Base-by-base conservation (phyloP, 2,113 vertebrate species). In the Eptesicus fuscus region DNA sequence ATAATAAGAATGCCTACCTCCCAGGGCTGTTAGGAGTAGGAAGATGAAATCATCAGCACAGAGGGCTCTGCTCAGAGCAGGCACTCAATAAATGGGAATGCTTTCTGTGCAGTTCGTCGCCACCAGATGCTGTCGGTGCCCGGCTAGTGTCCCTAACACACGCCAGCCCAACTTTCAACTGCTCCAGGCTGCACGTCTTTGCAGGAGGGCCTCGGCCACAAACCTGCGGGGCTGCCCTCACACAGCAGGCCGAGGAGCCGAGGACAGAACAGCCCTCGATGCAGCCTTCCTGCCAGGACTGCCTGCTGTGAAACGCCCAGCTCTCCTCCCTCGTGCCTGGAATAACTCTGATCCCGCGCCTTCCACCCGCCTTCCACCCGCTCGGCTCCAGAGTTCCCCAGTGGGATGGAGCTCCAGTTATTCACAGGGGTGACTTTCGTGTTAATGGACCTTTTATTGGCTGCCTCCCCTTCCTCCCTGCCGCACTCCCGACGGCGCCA, bases 51-150 rank as follows among this genome's bases (percentile, higher is more conserved):
- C 47, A 59, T 78, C 30, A 59, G n/a, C 7, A 9, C 7, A 83
- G 37, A 77, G 14, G 22, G 14, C 32, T 32, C 10, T 40, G 25
- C 35, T n/a, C 71, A 84, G 35, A 71, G 44, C 18, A 63, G 85
- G 70, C 23, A 35, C 37, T 53, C 49, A 69, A 8, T 53, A 35
- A 63, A 16, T 32, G 79, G 70, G 22, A 51, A 9, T 86, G 88
- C 44, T 35, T 53, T 91, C 73, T 83, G 5, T 30, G 14, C 0
- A 1, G 14, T 14, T 74, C 11, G 13, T 56, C 30, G 22, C 0
- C 0, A 2, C 0, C 61, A 28, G 79, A 40, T 28, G 51, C 8
- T 69, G 1, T 35, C 2, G 20, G 40, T 59, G 42, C 2, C 4
- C 4, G 16, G 28, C 22, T 63, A 13, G 37, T 25, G n/a, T 18